Conservation (phyloP, 2,113 vertebrate genomes). For the Heterotilapia buettikoferi region DNA sequence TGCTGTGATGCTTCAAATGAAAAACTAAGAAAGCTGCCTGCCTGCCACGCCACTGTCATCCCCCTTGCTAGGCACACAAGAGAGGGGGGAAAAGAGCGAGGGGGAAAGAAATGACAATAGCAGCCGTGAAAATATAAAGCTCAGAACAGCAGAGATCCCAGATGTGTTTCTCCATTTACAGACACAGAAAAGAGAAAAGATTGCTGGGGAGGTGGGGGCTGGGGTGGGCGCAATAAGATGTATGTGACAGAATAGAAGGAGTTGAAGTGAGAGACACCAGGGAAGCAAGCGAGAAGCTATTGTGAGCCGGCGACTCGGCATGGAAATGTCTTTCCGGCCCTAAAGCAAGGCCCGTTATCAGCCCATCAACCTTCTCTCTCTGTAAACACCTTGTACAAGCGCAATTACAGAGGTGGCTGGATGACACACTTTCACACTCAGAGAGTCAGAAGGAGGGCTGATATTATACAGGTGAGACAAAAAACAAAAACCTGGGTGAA, state of each 20-base stretch:
- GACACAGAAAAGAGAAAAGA: background rate
- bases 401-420: conserved; percentile 36
- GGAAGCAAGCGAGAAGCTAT: background rate
- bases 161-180: conserved; percentile 42
- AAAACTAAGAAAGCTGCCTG: conserved; percentile 3
- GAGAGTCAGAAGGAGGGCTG: background rate
- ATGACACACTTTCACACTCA: conserved; percentile 34
- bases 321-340: conserved; percentile 31
- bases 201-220: background rate
- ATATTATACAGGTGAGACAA: conserved; percentile 1
- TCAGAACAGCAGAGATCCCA: conserved; percentile 20
- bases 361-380: conserved; percentile 26
- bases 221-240: background rate
- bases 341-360: conserved; percentile 48
- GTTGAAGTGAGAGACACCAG: background rate
- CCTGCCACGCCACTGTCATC: background rate
- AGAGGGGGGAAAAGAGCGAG: background rate
- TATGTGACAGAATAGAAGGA: background rate
- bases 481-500: background rate
- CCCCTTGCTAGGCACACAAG: conserved; percentile 17
- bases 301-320: background rate
- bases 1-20: conserved; percentile 32
- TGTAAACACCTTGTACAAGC: conserved; percentile 41
- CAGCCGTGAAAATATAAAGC: conserved; percentile 14
- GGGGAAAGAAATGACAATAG: background rate